Evolutionary conservation across 2,797 vertebrate genomes (phyloP), one percentile per base, ranked within the genome.

Genomic region (Lepidocolaptes lacrymiger): DNA sequence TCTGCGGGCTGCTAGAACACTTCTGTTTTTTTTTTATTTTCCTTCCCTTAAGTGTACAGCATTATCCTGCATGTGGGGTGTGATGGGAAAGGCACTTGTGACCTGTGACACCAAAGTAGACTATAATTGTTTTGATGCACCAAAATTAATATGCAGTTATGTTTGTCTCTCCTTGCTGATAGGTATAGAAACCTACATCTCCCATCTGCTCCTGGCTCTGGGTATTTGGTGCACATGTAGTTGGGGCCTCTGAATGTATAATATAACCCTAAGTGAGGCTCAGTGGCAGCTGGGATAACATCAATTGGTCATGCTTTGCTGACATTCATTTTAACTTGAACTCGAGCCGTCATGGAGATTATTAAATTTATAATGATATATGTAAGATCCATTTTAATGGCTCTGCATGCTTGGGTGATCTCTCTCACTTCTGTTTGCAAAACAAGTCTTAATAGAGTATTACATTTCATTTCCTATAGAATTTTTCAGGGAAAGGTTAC

Each of bases 251-350:
- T 97, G 97, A 96, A 97, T 94, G 93, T 86, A 90, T 97, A 97
- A 97, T 97, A 37, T 97, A 98, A 98, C 97, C 97, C 97, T 97
- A 95, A 97, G 97, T 96, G 97, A 96, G 97, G 89, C 97, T 97
- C 59, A 3, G 96, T 48, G 90, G 97, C 98, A 98, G 98, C 98
- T 98, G 98, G 97, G 98, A 97, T 98, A 97, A 97, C 98, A 98
- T 98, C 98, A 98, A 98, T 98, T 98, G 98, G 98, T 98, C 98
- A 98, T 97, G 98, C 97, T 98, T 98, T 98, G 97, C 98, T 98
- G 98, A 97, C 97, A 97, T 97, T 98, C 97, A 97, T 98, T 98
- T 98, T 98, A 98, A 98, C 97, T 98, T 98, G 97, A 98, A 98
- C 98, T 98, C 97, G 95, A 97, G 95, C 98, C 88, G 96, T 98